Base-by-base conservation (phyloP, 2,888 invertebrate species). In the Mayetiola destructor region DNA sequence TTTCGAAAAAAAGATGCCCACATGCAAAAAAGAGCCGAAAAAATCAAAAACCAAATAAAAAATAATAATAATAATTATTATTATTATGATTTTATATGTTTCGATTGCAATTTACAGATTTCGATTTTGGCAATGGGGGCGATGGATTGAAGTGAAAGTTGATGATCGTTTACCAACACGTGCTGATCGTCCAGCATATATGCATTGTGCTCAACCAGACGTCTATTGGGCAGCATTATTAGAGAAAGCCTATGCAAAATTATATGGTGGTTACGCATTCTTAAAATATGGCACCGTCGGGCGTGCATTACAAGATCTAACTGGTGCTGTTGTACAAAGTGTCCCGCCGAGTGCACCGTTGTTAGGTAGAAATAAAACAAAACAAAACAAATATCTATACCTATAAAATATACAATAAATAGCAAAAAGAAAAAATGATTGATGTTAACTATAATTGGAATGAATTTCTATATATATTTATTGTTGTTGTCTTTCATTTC, bases 191-290 rank as follows among this genome's bases (percentile, higher is more conserved):
- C 75, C 82, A 23, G 75, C 83, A 56, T 79, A 77, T 64, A 75
- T 80, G 57, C 78, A 78, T 61, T 80, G 79, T 64, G 60, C 61
- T 12, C 63, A 63, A 48, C 59, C 61, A 14, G 63, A 63, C 14
- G 85, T 88, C 71, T 87, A 85, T 75, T 87, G 87, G 82, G 79
- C 83, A 40, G 81, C 86, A 21, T 75, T 88, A 54, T 71, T 88
- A 48, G 88, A 88, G 71, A 87, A 87, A 72, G 87, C 86, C 10
- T 87, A 86, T 69, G 86, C 86, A 61, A 87, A 87, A 85, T 72
- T 81, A 66, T 82, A 84, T 71, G 85, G 85, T 35, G 79, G 80
- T 63, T 86, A 85, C 70, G 80, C 79, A 65, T 77, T 76, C 63
- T 71, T 82, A 62, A 75, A 77, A 27, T 78, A 78, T 56, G 80